Conservation (phyloP, 2,888 invertebrate species). For the Orchestes rusci region DNA sequence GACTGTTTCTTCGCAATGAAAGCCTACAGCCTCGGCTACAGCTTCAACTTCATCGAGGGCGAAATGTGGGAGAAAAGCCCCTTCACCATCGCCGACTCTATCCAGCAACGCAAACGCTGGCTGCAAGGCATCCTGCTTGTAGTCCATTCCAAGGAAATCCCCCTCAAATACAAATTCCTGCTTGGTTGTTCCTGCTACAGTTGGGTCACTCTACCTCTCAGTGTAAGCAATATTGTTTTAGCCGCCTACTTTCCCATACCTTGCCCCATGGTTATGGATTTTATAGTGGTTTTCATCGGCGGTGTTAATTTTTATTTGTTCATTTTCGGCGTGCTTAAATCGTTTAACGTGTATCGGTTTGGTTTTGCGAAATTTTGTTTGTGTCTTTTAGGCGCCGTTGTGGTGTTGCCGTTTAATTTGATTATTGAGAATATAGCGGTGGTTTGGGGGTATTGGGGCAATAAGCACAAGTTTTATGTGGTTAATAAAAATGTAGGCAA, state of each 20-base stretch:
- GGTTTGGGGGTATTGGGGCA: conserved; percentile 87
- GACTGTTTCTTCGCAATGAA: conserved; percentile 97
- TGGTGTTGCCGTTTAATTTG: conserved; percentile 89
- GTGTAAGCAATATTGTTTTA: conserved; percentile 40
- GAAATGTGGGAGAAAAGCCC: conserved; percentile 99
- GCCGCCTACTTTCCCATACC: conserved; percentile 78
- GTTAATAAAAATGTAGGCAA: conserved; percentile 84
- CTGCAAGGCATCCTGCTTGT: conserved; percentile 85
- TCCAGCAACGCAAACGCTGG: conserved; percentile 96
- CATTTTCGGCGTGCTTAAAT: conserved; percentile 94
- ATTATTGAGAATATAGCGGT: conserved; percentile 93
- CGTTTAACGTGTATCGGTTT: conserved; percentile 83
- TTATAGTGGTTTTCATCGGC: conserved; percentile 83
- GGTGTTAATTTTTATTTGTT: conserved; percentile 97
- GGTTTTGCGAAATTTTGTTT: conserved; percentile 71
- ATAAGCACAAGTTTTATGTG: conserved; percentile 95
- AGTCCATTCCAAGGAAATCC: conserved; percentile 80
- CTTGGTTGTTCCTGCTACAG: conserved; percentile 87
- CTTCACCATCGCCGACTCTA: conserved; percentile 89
- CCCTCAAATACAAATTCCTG: conserved; percentile 58
- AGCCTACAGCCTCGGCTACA: conserved; percentile 82
- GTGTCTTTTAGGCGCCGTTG: conserved; percentile 78
- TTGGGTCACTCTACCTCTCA: conserved; percentile 83
- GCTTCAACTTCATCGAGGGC: conserved; percentile 93
- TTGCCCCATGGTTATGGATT: conserved; percentile 75